Evolutionary conservation across 2,888 invertebrate species (phyloP).

Genomic region (Apoderus coryli): DNA sequence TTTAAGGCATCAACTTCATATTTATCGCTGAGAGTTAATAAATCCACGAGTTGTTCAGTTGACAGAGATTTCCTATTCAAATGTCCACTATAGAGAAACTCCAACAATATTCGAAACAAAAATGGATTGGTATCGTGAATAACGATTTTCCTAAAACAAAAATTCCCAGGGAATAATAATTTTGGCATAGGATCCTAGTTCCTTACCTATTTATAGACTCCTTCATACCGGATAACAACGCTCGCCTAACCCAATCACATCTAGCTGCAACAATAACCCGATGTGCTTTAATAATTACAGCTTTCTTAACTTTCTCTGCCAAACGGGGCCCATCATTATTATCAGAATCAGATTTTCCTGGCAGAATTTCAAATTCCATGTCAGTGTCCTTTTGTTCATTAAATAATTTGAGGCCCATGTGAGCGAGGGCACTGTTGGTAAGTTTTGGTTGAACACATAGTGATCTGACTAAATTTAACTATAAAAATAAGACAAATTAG

Average conservation of each 20-base stretch:
- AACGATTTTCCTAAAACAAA: constrained; percentile 42
- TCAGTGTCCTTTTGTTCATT: constrained; percentile 41
- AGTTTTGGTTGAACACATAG: constrained; percentile 45
- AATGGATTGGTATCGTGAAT: constrained; percentile 49
- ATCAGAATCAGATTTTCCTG: constrained; percentile 12
- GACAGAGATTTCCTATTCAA: constrained; percentile 34
- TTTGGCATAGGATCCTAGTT: too few species aligned
- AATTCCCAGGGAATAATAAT: neutral
- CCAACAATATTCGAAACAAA: constrained; percentile 44
- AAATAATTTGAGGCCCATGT: constrained; percentile 41
- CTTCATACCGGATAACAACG: constrained; percentile 53
- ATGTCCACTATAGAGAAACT: constrained; percentile 49
- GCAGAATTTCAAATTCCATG: constrained; percentile 48
- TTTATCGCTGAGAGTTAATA: constrained; percentile 47
- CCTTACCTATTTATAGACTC: constrained; percentile 50
- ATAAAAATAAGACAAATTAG: too few species aligned
- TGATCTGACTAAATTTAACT: constrained; percentile 44
- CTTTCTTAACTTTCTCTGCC: constrained; percentile 19
- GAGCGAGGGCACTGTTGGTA: constrained; percentile 40
- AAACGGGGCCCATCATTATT: constrained; percentile 11
- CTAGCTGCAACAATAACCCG: constrained; percentile 50
- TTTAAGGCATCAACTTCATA: constrained; percentile 48
- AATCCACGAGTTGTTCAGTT: constrained; percentile 44
- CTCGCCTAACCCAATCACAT: constrained; percentile 56
- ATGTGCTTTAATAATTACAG: constrained; percentile 41